These are phyloP conservation scores for Cheiracanthium punctorium DNA, from an alignment of 2,888 invertebrate species.

Conservation along the genomic window DNA sequence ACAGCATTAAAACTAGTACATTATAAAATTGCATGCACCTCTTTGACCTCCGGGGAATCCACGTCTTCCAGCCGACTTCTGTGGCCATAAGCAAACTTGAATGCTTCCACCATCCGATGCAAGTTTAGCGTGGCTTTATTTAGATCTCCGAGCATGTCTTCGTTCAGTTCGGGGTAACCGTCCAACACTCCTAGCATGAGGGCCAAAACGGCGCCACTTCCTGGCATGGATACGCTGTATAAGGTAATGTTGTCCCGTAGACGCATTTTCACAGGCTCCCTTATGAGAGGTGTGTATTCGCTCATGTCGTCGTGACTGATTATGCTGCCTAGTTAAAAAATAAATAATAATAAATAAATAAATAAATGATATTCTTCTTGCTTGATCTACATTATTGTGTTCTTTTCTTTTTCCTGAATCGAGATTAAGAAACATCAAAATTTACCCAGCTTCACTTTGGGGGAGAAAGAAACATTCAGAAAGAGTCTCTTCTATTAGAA, in stretches of 20 bases:
- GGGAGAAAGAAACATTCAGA: too few species aligned
- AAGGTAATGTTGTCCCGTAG: slow-evolving; percentile 80
- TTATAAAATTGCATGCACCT: slow-evolving; percentile 11
- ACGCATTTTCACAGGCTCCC: slow-evolving; percentile 29
- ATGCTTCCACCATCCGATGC: slow-evolving; percentile 90
- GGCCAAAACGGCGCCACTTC: slow-evolving; percentile 87
- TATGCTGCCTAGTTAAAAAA: slow-evolving; percentile 79
- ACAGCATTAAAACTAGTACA: too few species aligned
- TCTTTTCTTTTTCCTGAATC: too few species aligned
- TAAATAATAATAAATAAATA: too few species aligned
- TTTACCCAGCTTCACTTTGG: too few species aligned
- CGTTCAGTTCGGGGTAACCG: slow-evolving; percentile 16
- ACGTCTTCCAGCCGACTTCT: slow-evolving; percentile 88
- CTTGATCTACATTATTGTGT: too few species aligned
- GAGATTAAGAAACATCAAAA: too few species aligned
- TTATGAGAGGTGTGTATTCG: slow-evolving; percentile 78
- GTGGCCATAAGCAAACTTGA: slow-evolving; percentile 92
- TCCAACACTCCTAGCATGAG: slow-evolving; percentile 87
- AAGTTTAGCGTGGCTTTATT: slow-evolving; percentile 78
- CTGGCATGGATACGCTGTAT: slow-evolving; percentile 89
- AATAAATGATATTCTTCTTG: too few species aligned
- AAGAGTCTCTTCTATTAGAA: too few species aligned
- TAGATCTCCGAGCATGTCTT: neutral
- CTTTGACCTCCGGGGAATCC: slow-evolving; percentile 1
- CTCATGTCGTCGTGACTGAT: slow-evolving; percentile 86